These are phyloP conservation scores for Arenicola marina DNA, from an alignment of 2,888 invertebrate genomes.

Conservation along the genomic window DNA sequence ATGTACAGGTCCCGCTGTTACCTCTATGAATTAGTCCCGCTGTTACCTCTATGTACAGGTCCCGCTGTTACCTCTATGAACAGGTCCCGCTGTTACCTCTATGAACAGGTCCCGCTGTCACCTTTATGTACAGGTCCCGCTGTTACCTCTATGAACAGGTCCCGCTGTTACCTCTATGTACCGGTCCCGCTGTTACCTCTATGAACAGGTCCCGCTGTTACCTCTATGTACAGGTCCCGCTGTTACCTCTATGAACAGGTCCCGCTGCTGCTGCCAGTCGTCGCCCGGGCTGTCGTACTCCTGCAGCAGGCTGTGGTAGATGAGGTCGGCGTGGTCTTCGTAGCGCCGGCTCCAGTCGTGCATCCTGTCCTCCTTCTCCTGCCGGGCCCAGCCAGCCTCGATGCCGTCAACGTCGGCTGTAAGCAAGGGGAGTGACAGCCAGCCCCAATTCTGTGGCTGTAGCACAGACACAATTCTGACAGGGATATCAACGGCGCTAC, in stretches of 20 bases:
- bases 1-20: too few relatives aligned
- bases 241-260: constrained; percentile 17
- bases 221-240: too few relatives aligned
- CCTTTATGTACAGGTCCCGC: too few relatives aligned
- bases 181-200: too few relatives aligned
- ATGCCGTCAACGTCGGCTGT: background rate
- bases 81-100: too few relatives aligned
- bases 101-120: too few relatives aligned
- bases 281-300: constrained; percentile 14
- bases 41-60: too few relatives aligned
- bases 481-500: background rate
- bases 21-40: too few relatives aligned
- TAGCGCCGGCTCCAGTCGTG: constrained; percentile 13
- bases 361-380: constrained; percentile 9
- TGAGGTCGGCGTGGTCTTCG: constrained; percentile 4
- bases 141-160: too few relatives aligned
- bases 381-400: constrained; percentile 9
- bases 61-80: too few relatives aligned
- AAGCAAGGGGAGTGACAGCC: background rate
- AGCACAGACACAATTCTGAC: background rate
- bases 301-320: constrained; percentile 5
- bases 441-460: background rate
- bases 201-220: too few relatives aligned
- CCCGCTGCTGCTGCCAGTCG: constrained; percentile 2
- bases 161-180: too few relatives aligned